A percentile compares a stretch with the other conserved stretches of the same genome.
Conservation (phyloP, 2,113 vertebrate genomes). For the Malurus elegans region DNA sequence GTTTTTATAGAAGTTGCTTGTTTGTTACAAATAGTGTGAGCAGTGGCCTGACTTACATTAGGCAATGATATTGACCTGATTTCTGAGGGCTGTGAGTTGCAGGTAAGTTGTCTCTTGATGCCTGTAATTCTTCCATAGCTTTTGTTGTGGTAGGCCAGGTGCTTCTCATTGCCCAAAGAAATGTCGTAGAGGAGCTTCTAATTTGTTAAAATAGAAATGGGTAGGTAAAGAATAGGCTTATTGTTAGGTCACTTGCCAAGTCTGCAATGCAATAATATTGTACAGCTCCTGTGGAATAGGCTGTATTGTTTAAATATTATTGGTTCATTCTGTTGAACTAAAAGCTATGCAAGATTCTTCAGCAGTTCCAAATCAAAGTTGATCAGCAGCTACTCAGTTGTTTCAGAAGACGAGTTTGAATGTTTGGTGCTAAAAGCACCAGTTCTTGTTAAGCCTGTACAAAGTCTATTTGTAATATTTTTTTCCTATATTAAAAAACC, state of each 20-base stretch:
- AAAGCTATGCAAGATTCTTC: background rate
- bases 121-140: background rate
- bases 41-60: background rate
- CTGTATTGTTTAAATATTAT: background rate
- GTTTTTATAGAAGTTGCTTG: background rate
- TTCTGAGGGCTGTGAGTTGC: background rate
- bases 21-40: background rate
- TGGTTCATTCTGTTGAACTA: background rate
- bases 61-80: background rate
- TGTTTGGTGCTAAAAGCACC: background rate
- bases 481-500: accelerated
- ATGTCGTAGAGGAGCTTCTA: background rate
- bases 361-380: background rate
- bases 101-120: background rate
- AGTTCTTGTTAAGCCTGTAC: background rate
- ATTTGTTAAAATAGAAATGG: background rate
- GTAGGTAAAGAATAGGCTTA: background rate
- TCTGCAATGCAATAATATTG: background rate
- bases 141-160: background rate
- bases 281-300: background rate
- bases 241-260: background rate
- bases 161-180: background rate
- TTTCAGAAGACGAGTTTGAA: background rate
- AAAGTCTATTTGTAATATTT: background rate
- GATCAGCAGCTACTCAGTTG: background rate